A percentile compares a stretch with the other conserved stretches of the same genome.
phyloP scores from a whole-genome alignment of 2,888 invertebrate species.

The Zhuqinia jingwanae region DNA sequence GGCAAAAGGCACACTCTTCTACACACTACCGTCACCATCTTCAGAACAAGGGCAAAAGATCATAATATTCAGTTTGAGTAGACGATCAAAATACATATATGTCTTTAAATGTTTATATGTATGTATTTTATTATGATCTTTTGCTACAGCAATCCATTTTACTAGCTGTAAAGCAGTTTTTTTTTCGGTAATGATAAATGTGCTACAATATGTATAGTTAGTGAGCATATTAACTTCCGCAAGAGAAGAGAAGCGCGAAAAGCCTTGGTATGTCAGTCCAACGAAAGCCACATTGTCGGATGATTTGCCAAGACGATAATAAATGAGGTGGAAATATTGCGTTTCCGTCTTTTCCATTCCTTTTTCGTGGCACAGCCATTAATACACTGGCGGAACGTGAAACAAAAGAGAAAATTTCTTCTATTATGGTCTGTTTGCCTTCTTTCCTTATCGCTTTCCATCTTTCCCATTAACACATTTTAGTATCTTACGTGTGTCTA shows the following conservation, averaged over 20 bases:
- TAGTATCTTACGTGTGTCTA: no score
- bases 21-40: no score
- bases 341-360: slow-evolving; percentile 41
- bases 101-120: no score
- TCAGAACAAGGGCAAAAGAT: no score
- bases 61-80: neutral
- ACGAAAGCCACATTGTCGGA: slow-evolving; percentile 49
- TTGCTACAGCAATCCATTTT: neutral
- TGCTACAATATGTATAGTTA: slow-evolving; percentile 3
- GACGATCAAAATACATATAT: neutral
- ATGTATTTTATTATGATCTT: no score
- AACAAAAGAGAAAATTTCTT: slow-evolving; percentile 39
- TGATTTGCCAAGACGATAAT: slow-evolving; percentile 70
- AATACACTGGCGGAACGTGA: neutral
- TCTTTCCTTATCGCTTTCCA: neutral
- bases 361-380: neutral
- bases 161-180: neutral
- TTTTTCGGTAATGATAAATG: slow-evolving; percentile 13
- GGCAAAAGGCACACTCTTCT: no score
- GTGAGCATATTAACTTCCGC: slow-evolving; percentile 1
- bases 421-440: neutral
- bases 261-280: slow-evolving; percentile 31
- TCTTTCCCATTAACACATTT: neutral
- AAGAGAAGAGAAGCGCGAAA: neutral
- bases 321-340: slow-evolving; percentile 72